Conservation (phyloP, 2,113 vertebrate species). For the Myiozetetes cayanensis region DNA sequence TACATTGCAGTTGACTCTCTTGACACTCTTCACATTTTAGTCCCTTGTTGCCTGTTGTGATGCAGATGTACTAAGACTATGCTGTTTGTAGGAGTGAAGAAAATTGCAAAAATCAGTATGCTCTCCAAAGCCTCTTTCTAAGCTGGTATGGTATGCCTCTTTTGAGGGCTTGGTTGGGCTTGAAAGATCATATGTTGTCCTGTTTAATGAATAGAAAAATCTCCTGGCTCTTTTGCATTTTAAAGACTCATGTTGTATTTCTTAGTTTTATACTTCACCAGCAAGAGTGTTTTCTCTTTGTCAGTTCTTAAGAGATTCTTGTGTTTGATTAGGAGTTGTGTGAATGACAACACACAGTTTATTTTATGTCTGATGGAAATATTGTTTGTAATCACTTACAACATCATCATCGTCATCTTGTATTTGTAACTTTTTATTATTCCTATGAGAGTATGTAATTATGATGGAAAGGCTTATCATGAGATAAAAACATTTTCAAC, state of each 20-base stretch:
- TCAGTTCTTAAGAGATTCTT: conserved; percentile 9
- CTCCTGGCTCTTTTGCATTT: background rate
- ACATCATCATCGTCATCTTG: background rate
- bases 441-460: background rate
- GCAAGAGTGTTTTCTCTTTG: background rate
- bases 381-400: conserved; percentile 26
- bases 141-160: background rate
- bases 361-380: conserved; percentile 1
- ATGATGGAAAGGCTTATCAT: background rate
- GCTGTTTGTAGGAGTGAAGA: background rate
- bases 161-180: background rate
- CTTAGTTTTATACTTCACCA: background rate
- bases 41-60: background rate
- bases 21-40: background rate
- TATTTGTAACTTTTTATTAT: conserved; percentile 24
- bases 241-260: background rate
- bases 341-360: background rate
- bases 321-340: conserved; percentile 24
- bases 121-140: background rate
- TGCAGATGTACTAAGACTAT: background rate
- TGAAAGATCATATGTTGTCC: background rate
- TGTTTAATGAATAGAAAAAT: background rate
- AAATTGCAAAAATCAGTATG: rapidly evolving
- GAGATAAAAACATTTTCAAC: conserved; percentile 10
- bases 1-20: background rate